Evolutionary conservation across 2,888 invertebrate genomes (phyloP).

Genomic region (Geophilus truncorum): DNA sequence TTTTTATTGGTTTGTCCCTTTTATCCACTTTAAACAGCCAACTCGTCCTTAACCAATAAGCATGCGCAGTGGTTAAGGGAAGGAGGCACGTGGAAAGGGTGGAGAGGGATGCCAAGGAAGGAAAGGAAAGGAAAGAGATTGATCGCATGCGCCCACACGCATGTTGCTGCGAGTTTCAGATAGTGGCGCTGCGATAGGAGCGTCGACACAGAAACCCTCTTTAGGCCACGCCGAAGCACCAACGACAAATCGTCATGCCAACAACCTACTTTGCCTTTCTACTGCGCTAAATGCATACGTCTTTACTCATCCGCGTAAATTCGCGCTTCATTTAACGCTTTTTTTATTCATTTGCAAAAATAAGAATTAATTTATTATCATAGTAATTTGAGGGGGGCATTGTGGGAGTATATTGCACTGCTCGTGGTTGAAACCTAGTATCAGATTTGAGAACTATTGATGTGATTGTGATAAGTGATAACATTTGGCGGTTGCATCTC

Average conservation of each 20-base stretch:
- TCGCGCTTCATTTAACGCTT: background rate
- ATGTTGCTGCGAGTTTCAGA: slow-evolving; percentile 7
- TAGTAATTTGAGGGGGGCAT: no score
- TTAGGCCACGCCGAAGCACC: slow-evolving; percentile 18
- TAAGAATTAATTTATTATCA: background rate
- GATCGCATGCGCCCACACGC: slow-evolving; percentile 25
- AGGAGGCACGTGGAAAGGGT: slow-evolving; percentile 4
- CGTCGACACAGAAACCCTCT: slow-evolving; percentile 24
- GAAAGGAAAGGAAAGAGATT: background rate
- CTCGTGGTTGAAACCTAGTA: no score
- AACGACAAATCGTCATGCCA: slow-evolving; percentile 21
- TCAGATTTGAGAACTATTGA: no score
- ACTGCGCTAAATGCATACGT: background rate
- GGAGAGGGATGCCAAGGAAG: background rate
- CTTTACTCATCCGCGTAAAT: background rate
- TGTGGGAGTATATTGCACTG: no score
- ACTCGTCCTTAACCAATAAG: slow-evolving; percentile 22
- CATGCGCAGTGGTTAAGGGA: slow-evolving; percentile 25
- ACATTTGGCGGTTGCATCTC: no score
- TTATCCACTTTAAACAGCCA: slow-evolving; percentile 11
- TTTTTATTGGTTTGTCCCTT: slow-evolving; percentile 20
- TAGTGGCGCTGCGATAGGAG: slow-evolving; percentile 22
- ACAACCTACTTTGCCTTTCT: slow-evolving; percentile 6
- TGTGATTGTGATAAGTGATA: no score
- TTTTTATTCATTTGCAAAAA: background rate